Conservation (phyloP, 2,888 invertebrate species). For the Pilophorus perplexus region DNA sequence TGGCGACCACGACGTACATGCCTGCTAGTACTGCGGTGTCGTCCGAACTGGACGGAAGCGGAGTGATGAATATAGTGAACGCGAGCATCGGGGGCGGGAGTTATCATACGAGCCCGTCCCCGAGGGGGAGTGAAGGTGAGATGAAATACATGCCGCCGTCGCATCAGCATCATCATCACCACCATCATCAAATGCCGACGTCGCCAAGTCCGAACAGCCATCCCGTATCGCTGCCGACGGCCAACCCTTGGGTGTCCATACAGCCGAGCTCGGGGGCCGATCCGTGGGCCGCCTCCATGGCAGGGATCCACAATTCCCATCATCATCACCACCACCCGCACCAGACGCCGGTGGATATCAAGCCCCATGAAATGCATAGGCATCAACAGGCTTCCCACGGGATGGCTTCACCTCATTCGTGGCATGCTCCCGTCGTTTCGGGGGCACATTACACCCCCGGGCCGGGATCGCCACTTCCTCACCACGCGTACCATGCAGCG, state of each 20-base stretch:
- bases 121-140: conserved; percentile 82
- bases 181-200: conserved; percentile 65
- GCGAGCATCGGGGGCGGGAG: conserved; percentile 49
- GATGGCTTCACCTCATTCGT: conserved; percentile 74
- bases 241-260: conserved; percentile 80
- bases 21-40: conserved; percentile 71
- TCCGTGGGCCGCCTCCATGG: conserved; percentile 72
- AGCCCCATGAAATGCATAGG: conserved; percentile 58
- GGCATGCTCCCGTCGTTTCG: conserved; percentile 85
- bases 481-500: conserved; percentile 63
- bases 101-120: conserved; percentile 77
- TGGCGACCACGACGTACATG: conserved; percentile 96
- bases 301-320: conserved; percentile 65
- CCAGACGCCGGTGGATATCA: conserved; percentile 65
- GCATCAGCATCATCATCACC: conserved; percentile 76
- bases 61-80: conserved; percentile 53
- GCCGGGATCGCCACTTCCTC: conserved; percentile 70
- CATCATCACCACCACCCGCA: conserved; percentile 68
- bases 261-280: conserved; percentile 67
- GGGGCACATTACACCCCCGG: conserved; percentile 74
- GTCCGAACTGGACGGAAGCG: conserved; percentile 69
- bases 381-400: conserved; percentile 50
- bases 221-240: conserved; percentile 58
- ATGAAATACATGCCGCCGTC: conserved; percentile 89
- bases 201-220: conserved; percentile 66